These are phyloP conservation scores for Rhagium mordax DNA, from an alignment of 2,888 invertebrate genomes.

Conservation along the genomic window DNA sequence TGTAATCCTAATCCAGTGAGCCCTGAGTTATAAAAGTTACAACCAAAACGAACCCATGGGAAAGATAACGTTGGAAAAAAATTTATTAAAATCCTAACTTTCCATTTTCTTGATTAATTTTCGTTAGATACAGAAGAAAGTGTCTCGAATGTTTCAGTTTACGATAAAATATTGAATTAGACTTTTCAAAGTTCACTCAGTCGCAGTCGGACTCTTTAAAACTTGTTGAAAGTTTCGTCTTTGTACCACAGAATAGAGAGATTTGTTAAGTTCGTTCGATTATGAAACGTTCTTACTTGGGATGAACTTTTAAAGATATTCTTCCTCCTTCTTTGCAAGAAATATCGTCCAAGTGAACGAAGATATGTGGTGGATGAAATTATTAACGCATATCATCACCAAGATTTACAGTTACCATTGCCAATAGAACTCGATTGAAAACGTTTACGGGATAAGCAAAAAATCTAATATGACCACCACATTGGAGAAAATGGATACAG, in stretches of 20 bases:
- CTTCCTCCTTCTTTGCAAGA: no score
- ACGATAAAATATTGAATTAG: background rate
- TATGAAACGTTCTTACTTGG: background rate
- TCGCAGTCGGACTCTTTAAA: background rate
- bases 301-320: background rate
- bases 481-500: no score
- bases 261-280: background rate
- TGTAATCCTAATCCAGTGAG: no score
- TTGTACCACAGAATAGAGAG: background rate
- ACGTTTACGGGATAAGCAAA: no score
- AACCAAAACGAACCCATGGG: background rate
- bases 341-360: no score
- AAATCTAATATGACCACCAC: no score
- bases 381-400: no score
- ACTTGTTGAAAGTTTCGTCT: background rate
- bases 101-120: background rate
- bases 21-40: no score
- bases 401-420: no score
- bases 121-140: background rate
- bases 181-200: background rate
- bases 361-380: no score
- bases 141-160: background rate
- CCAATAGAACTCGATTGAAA: no score
- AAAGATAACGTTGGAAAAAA: no score
- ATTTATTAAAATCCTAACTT: background rate